These are phyloP conservation scores for Cyclophora punctaria DNA, from an alignment of 2,888 invertebrate species.

Conservation along the genomic window DNA sequence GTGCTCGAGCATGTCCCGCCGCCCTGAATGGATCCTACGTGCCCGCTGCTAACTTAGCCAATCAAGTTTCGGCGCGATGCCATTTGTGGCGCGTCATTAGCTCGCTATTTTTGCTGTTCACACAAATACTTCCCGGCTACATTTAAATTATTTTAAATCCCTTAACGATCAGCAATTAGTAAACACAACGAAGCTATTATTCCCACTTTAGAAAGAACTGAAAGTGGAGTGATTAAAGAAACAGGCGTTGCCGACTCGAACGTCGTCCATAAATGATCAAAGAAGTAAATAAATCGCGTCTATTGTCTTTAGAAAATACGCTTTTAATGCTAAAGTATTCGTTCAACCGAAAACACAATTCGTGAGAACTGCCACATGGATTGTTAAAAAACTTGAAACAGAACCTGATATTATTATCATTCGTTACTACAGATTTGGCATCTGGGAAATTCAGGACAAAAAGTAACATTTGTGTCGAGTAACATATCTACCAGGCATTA, in stretches of 20 bases:
- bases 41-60: constrained; percentile 65
- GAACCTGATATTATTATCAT: constrained; percentile 22
- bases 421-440: constrained; percentile 23
- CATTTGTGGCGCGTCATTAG: constrained; percentile 44
- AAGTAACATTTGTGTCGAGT: constrained; percentile 24
- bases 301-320: constrained; percentile 1
- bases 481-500: constrained; percentile 38
- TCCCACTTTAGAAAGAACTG: too few relatives aligned
- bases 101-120: constrained; percentile 8
- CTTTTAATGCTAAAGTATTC: background rate
- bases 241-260: background rate
- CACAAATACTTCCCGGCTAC: too few relatives aligned
- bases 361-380: background rate
- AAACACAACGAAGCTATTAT: too few relatives aligned
- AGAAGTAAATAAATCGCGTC: background rate
- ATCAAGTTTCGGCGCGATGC: constrained; percentile 35
- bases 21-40: constrained; percentile 55
- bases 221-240: background rate
- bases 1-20: constrained; percentile 35
- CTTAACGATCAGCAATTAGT: too few relatives aligned
- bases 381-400: constrained; percentile 7
- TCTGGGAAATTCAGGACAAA: constrained; percentile 25
- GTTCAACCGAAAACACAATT: background rate
- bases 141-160: too few relatives aligned
- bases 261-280: too few relatives aligned